Conservation (phyloP, 2,113 vertebrate genomes). For the Oryzias woworae region DNA sequence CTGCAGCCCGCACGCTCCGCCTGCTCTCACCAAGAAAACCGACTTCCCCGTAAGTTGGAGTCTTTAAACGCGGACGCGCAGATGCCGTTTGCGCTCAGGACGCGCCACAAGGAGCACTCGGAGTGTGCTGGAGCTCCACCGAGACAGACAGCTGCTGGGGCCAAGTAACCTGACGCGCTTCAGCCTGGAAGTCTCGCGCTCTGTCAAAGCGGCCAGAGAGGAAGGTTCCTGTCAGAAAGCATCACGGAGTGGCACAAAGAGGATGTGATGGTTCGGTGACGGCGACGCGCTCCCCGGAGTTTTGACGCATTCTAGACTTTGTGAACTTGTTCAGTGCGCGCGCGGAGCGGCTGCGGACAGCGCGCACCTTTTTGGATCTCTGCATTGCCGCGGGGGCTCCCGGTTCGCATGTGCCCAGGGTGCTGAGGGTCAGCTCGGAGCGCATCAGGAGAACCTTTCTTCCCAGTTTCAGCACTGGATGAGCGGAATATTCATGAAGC, state of each 20-base stretch:
- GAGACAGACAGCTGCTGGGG: too few relatives aligned
- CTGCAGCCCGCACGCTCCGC: slow-evolving; percentile 66
- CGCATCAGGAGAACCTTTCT: slow-evolving; percentile 58
- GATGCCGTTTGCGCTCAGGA: slow-evolving; percentile 58
- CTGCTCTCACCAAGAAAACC: slow-evolving; percentile 64
- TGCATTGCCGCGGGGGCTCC: slow-evolving; percentile 39
- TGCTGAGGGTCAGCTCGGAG: slow-evolving; percentile 39
- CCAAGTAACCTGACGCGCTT: too few relatives aligned
- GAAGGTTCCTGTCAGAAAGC: slow-evolving; percentile 32
- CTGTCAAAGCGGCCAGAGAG: slow-evolving; percentile 10
- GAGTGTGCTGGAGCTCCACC: slow-evolving; percentile 32
- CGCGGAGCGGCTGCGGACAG: slow-evolving; percentile 27
- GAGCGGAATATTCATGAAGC: slow-evolving; percentile 79
- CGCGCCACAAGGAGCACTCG: slow-evolving; percentile 71
- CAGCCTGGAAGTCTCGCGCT: neutral
- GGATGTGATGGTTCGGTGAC: slow-evolving; percentile 46
- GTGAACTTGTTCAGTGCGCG: neutral
- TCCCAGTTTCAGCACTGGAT: slow-evolving; percentile 55
- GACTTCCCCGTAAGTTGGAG: slow-evolving; percentile 72
- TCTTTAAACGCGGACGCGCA: slow-evolving; percentile 73
- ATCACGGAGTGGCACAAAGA: slow-evolving; percentile 38
- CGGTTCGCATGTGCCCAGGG: slow-evolving; percentile 39
- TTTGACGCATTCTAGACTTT: slow-evolving; percentile 29
- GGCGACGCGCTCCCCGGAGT: slow-evolving; percentile 38
- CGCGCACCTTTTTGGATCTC: slow-evolving; percentile 46